Conservation (phyloP, 2,888 invertebrate genomes). For the Clitarchus hookeri region DNA sequence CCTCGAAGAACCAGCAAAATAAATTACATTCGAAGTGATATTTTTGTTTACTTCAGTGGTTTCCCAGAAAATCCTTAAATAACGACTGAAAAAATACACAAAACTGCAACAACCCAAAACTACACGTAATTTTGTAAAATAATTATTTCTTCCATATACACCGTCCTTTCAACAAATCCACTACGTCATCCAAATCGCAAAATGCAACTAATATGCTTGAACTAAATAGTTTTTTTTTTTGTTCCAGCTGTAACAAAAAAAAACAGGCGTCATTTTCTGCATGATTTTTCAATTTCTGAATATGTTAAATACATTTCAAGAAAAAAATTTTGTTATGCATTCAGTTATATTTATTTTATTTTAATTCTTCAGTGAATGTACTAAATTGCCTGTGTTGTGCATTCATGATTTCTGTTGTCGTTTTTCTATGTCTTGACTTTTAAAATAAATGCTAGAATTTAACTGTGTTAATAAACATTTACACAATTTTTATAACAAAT, state of each 20-base stretch:
- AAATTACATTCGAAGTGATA: background rate
- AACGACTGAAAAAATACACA: background rate
- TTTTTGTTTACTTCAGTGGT: background rate
- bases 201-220: background rate
- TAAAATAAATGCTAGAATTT: background rate
- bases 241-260: background rate
- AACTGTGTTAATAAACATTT: constrained; percentile 11
- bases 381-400: too few relatives aligned
- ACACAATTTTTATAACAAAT: constrained; percentile 17
- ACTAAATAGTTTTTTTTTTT: background rate
- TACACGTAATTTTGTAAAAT: background rate
- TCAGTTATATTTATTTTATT: too few relatives aligned
- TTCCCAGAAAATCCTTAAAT: background rate
- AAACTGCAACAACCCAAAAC: background rate
- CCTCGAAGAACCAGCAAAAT: background rate
- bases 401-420: background rate
- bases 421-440: constrained; percentile 29
- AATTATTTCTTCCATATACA: background rate
- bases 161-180: background rate
- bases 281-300: background rate
- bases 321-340: too few relatives aligned
- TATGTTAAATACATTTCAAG: background rate
- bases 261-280: background rate
- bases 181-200: background rate
- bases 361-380: too few relatives aligned